Evolutionary conservation across 2,888 invertebrate species (phyloP).

Genomic region (Ceratothoa steindachneri): DNA sequence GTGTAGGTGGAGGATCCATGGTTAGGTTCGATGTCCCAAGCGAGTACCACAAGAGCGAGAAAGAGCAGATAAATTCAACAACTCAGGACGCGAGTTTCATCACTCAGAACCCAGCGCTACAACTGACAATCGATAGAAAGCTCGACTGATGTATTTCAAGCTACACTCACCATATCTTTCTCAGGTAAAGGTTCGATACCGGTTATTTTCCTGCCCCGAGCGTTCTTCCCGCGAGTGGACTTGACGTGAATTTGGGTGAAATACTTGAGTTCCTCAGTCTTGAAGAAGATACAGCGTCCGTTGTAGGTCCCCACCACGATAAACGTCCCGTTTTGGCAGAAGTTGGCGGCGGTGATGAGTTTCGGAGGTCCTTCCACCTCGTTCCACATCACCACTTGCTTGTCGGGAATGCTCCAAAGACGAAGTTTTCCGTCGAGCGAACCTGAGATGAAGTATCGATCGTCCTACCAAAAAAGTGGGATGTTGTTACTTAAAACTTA

Average conservation of each 20-base stretch:
- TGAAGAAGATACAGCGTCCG: slow-evolving; percentile 96
- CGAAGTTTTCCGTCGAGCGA: slow-evolving; percentile 95
- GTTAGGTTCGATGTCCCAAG: too few relatives aligned
- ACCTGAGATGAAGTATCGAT: slow-evolving; percentile 87
- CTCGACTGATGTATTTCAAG: too few relatives aligned
- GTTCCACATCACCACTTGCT: slow-evolving; percentile 96
- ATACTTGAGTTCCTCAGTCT: slow-evolving; percentile 95
- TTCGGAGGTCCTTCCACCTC: slow-evolving; percentile 92
- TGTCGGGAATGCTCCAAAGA: slow-evolving; percentile 99
- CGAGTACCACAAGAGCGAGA: too few relatives aligned
- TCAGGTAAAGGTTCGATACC: slow-evolving; percentile 95
- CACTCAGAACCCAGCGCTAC: too few relatives aligned
- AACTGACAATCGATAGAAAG: too few relatives aligned
- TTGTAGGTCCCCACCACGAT: slow-evolving; percentile 98
- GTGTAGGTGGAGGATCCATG: too few relatives aligned
- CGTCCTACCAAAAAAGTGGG: slow-evolving; percentile 55
- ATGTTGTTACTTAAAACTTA: neutral
- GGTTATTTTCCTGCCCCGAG: slow-evolving; percentile 89
- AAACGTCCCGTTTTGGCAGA: slow-evolving; percentile 93
- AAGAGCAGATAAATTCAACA: too few relatives aligned
- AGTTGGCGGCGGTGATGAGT: slow-evolving; percentile 93
- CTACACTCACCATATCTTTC: slow-evolving; percentile 71
- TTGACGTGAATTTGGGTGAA: slow-evolving; percentile 95
- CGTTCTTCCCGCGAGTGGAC: slow-evolving; percentile 91
- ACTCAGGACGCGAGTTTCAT: too few relatives aligned